These are phyloP conservation scores for Salvelinus namaycush DNA, from an alignment of 2,113 vertebrate genomes.

Conservation along the genomic window DNA sequence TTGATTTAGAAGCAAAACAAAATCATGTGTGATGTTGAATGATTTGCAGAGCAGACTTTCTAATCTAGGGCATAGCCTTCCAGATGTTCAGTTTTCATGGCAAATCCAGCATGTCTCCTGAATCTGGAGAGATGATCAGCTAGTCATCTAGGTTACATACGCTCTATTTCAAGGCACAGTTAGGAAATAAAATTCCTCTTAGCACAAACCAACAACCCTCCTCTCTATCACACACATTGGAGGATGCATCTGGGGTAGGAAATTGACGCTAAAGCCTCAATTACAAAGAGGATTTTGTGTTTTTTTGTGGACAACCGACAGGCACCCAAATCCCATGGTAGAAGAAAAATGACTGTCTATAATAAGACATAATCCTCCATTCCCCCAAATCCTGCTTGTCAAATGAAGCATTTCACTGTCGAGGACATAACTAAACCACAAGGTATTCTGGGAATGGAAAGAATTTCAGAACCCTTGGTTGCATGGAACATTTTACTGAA, in stretches of 20 bases:
- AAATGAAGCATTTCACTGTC: constrained; percentile 31
- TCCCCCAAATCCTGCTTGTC: constrained; percentile 23
- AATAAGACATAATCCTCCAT: constrained; percentile 38
- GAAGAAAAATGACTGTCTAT: constrained; percentile 29
- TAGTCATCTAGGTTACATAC: neutral
- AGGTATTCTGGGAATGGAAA: constrained; percentile 24
- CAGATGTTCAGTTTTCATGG: too few species aligned
- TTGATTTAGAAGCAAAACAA: too few species aligned
- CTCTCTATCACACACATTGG: constrained; percentile 8
- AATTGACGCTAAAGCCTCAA: neutral
- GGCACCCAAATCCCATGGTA: constrained; percentile 30
- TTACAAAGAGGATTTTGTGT: neutral
- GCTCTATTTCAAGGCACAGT: neutral
- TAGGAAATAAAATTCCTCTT: constrained; percentile 9
- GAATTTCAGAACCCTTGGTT: neutral
- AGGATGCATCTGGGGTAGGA: neutral
- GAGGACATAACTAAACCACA: constrained; percentile 5
- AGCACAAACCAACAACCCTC: neutral
- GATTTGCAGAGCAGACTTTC: too few species aligned
- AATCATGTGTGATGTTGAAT: too few species aligned
- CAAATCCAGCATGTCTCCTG: too few species aligned
- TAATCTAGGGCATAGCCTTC: too few species aligned
- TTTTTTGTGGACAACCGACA: neutral
- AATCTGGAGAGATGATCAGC: neutral
- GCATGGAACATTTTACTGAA: neutral